Conservation (phyloP, 2,888 invertebrate genomes). For the Neoscelio sp. region DNA sequence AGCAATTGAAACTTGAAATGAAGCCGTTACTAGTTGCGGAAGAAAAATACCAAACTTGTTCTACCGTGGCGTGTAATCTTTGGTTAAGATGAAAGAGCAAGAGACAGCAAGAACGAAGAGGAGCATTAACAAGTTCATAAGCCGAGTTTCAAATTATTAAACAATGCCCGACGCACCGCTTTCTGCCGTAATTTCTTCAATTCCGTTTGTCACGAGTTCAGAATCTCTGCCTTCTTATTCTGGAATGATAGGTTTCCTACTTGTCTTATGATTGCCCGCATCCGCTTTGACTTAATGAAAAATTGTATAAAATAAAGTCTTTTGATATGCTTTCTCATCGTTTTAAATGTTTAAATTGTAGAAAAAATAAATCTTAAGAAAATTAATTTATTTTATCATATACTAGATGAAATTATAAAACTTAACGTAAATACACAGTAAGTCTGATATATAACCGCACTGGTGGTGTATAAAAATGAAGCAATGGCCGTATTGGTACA, state of each 20-base stretch:
- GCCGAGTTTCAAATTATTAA: slow-evolving; percentile 74
- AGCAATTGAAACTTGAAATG: slow-evolving; percentile 44
- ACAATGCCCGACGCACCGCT: slow-evolving; percentile 64
- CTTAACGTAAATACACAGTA: too few species aligned
- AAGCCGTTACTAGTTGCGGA: slow-evolving; percentile 51
- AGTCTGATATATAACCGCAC: too few species aligned
- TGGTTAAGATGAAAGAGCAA: slow-evolving; percentile 50
- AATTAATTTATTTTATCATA: too few species aligned
- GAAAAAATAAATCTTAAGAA: too few species aligned
- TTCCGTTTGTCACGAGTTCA: slow-evolving; percentile 77
- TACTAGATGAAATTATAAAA: too few species aligned
- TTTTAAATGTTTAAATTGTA: too few species aligned
- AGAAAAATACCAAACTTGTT: slow-evolving; percentile 52
- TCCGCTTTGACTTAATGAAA: slow-evolving; percentile 63
- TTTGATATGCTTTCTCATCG: too few species aligned
- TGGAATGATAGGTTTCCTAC: slow-evolving; percentile 70
- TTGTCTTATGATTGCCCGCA: slow-evolving; percentile 63
- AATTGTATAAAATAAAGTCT: slow-evolving; percentile 39
- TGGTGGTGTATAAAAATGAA: too few species aligned
- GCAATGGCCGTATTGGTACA: too few species aligned
- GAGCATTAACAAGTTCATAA: slow-evolving; percentile 61
- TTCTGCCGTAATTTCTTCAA: slow-evolving; percentile 73
- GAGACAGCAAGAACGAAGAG: slow-evolving; percentile 25
- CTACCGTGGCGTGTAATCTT: slow-evolving; percentile 55
- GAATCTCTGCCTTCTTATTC: slow-evolving; percentile 68